Evolutionary conservation across 2,113 vertebrate genomes (phyloP).

Genomic region (Eidolon helvum): DNA sequence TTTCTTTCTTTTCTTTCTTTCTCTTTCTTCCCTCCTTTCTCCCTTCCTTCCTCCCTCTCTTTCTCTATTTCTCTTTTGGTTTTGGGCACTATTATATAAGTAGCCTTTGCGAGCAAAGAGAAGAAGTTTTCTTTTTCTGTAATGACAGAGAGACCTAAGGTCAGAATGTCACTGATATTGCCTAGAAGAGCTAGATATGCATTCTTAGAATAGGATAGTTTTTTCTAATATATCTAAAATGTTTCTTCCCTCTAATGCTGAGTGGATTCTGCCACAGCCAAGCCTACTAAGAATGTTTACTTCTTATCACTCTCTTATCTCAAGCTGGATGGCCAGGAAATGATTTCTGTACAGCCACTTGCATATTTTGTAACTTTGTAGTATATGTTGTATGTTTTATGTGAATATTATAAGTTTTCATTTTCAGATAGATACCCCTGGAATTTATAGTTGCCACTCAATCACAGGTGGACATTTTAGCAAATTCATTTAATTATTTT

Average conservation of each 20-base stretch:
- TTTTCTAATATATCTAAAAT: not conserved
- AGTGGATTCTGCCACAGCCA: not conserved
- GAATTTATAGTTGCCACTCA: not conserved
- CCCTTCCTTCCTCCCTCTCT: too few relatives aligned
- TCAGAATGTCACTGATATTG: not conserved
- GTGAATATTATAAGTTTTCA: not conserved
- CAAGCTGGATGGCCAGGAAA: not conserved
- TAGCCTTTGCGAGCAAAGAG: not conserved
- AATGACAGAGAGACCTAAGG: not conserved
- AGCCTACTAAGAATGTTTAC: not conserved
- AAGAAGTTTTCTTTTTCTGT: not conserved
- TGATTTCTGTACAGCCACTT: not conserved
- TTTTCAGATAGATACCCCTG: not conserved
- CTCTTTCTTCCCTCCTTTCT: too few relatives aligned
- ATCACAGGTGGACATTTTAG: not conserved
- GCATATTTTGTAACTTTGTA: not conserved
- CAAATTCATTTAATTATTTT: not conserved
- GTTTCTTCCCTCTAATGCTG: not conserved
- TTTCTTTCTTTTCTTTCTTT: not conserved
- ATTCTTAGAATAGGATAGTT: not conserved
- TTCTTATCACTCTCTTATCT: not conserved
- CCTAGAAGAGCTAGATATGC: not conserved
- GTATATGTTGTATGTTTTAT: not conserved
- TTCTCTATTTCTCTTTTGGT: not conserved
- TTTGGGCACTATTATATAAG: not conserved